These are phyloP conservation scores for Popillia japonica DNA, from an alignment of 1,140 invertebrate genomes.

Conservation along the genomic window DNA sequence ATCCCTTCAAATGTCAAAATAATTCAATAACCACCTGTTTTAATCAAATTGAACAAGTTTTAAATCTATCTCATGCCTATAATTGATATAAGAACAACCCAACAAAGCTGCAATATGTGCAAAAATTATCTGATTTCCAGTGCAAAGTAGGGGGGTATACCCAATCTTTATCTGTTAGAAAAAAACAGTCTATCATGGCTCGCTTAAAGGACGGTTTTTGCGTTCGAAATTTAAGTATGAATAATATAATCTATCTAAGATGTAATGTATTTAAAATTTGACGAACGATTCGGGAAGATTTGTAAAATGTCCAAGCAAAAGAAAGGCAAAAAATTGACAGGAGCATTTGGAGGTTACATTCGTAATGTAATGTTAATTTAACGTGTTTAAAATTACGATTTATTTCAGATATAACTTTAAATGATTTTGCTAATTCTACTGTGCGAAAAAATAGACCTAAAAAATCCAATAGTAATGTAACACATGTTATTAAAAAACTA, in stretches of 20 bases:
- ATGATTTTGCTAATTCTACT: conserved; percentile 70
- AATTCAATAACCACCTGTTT: too few relatives aligned
- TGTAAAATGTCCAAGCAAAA: conserved; percentile 39
- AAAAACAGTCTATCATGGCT: conserved; percentile 53
- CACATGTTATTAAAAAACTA: conserved; percentile 58
- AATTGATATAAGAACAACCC: too few relatives aligned
- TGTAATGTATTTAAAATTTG: conserved; percentile 42
- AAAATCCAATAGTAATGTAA: conserved; percentile 63
- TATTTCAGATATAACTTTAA: conserved; percentile 71
- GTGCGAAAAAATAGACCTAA: conserved; percentile 64
- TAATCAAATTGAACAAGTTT: too few relatives aligned
- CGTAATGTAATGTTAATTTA: not conserved
- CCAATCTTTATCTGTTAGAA: not conserved
- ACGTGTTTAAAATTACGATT: not conserved
- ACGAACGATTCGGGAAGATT: conserved; percentile 35
- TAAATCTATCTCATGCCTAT: too few relatives aligned
- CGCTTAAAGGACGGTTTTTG: conserved; percentile 48
- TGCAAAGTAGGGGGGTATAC: too few relatives aligned
- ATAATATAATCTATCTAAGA: conserved; percentile 38
- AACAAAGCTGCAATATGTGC: too few relatives aligned
- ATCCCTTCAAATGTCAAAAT: too few relatives aligned
- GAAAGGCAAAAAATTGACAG: conserved; percentile 41
- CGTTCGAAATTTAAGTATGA: conserved; percentile 38
- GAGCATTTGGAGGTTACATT: conserved; percentile 17
- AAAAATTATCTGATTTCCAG: too few relatives aligned